Evolutionary conservation across 2,888 invertebrate species (phyloP).

Genomic region (Strigamia maritima): DNA sequence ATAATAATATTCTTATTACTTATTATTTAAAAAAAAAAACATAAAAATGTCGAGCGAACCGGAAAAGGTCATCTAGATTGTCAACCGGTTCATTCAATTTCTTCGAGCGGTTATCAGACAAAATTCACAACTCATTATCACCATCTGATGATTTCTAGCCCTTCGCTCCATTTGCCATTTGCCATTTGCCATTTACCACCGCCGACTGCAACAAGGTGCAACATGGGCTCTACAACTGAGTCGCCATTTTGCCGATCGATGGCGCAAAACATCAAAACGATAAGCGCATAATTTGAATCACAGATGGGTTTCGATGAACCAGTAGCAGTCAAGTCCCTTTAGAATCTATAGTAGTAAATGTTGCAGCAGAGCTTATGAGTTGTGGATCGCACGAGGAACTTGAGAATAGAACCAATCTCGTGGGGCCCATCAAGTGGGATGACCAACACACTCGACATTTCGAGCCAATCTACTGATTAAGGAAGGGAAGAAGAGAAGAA

Average conservation of each 20-base stretch:
- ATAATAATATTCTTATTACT: too few species aligned
- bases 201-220: background rate
- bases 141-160: background rate
- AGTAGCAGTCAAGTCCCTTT: too few species aligned
- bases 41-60: background rate
- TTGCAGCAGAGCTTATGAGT: background rate
- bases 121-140: background rate
- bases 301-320: background rate
- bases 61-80: background rate
- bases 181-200: background rate
- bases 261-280: background rate
- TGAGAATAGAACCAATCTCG: background rate
- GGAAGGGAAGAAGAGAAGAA: background rate
- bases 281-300: too few species aligned
- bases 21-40: too few species aligned
- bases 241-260: background rate
- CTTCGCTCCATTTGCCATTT: background rate
- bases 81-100: background rate
- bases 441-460: background rate
- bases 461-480: conserved; percentile 4
- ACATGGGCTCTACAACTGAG: background rate
- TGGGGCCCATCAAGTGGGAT: background rate
- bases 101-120: background rate
- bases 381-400: background rate
- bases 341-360: background rate